phyloP scores from a whole-genome alignment of 2,888 invertebrate species.

The Lysandra bellargus region DNA sequence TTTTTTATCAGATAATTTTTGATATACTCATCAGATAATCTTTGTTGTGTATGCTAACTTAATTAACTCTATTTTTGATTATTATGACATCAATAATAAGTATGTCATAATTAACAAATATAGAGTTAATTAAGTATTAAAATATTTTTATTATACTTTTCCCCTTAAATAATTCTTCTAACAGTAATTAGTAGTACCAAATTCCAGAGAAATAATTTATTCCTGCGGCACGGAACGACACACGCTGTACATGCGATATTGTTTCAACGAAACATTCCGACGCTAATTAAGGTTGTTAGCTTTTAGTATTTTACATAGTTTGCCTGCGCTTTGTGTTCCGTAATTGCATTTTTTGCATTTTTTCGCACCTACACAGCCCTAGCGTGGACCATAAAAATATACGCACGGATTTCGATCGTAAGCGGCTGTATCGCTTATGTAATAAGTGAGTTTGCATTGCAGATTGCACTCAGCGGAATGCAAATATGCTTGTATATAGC shows the following conservation, averaged over 20 bases:
- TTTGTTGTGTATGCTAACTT: not conserved
- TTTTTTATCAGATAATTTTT: too few species aligned
- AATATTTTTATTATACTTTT: not conserved
- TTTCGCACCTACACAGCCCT: constrained; percentile 27
- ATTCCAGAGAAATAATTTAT: constrained; percentile 7
- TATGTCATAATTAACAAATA: too few species aligned
- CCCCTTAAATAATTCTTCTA: not conserved
- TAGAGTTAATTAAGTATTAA: not conserved
- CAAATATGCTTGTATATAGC: constrained; percentile 63
- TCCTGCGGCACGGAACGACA: not conserved
- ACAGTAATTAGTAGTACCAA: constrained; percentile 6
- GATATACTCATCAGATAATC: too few species aligned
- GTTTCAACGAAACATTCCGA: constrained; percentile 6
- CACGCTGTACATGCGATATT: constrained; percentile 5
- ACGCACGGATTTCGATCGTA: constrained; percentile 46
- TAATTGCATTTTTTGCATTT: constrained; percentile 41
- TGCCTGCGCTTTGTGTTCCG: constrained; percentile 28
- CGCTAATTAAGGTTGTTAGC: constrained; percentile 29
- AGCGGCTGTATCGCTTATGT: constrained; percentile 46
- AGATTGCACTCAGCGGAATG: constrained; percentile 68
- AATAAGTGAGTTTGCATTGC: constrained; percentile 72
- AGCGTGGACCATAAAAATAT: constrained; percentile 27
- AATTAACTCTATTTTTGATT: not conserved
- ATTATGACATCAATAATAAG: not conserved
- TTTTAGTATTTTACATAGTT: constrained; percentile 28